A percentile compares a stretch with the other conserved stretches of the same genome.
These are phyloP conservation scores for Schrankia costaestrigalis DNA, from an alignment of 2,888 invertebrate genomes.

Conservation along the genomic window DNA sequence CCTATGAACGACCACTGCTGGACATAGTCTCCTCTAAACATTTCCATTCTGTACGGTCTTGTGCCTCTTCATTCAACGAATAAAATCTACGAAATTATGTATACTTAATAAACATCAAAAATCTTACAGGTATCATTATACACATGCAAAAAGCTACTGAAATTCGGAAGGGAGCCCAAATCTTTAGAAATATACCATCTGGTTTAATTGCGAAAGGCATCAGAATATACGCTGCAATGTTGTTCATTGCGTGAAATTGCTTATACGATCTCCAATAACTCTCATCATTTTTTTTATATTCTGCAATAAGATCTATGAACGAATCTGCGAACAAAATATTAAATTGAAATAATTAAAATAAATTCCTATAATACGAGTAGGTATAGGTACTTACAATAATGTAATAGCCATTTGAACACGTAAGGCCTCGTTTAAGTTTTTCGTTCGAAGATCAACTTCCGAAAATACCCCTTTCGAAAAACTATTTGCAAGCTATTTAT, in stretches of 20 bases:
- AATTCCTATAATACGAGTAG: too few species aligned
- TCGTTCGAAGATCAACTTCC: too few species aligned
- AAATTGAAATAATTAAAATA: slow-evolving; percentile 5
- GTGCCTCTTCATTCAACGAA: not conserved
- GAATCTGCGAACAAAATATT: too few species aligned
- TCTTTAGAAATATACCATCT: slow-evolving; percentile 62
- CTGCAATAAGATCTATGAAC: slow-evolving; percentile 55
- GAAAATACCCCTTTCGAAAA: too few species aligned
- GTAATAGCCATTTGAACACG: too few species aligned
- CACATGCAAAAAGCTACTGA: slow-evolving; percentile 54
- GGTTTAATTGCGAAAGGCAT: slow-evolving; percentile 64
- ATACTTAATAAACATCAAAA: not conserved
- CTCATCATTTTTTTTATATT: slow-evolving; percentile 50
- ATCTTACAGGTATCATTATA: slow-evolving; percentile 62
- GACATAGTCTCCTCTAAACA: not conserved
- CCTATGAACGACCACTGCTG: too few species aligned
- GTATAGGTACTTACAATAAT: not conserved
- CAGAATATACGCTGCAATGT: slow-evolving; percentile 55
- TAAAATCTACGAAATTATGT: not conserved
- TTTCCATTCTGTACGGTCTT: not conserved
- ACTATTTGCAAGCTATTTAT: too few species aligned
- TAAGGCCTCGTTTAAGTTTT: too few species aligned
- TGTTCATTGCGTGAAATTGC: slow-evolving; percentile 53
- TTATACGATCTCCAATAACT: slow-evolving; percentile 60
- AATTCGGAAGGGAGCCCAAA: slow-evolving; percentile 59